These are phyloP conservation scores for Cyprinodon tularosa DNA, from an alignment of 2,113 vertebrate species.

Conservation along the genomic window DNA sequence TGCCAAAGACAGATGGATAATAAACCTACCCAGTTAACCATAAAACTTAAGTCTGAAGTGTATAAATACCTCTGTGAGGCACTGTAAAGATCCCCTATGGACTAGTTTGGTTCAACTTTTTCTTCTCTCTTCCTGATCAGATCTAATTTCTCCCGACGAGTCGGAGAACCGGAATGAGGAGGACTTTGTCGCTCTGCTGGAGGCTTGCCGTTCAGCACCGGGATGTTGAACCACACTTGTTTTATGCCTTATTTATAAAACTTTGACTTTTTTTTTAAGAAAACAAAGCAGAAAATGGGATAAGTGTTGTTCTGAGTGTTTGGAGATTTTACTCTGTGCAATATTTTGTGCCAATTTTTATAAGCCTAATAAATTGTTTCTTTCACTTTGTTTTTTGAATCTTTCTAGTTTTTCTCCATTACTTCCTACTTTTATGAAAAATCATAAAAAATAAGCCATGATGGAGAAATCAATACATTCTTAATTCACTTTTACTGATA, in stretches of 20 bases:
- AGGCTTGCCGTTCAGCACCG: not conserved
- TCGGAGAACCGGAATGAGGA: not conserved
- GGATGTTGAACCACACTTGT: not conserved
- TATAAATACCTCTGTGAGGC: not conserved
- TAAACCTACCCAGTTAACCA: not conserved
- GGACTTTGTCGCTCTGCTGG: not conserved
- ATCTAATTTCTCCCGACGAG: not conserved
- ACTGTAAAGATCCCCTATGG: too few species aligned
- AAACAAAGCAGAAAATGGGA: not conserved
- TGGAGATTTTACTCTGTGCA: not conserved
- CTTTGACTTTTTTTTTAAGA: not conserved
- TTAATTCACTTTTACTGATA: too few species aligned
- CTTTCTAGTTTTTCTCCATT: not conserved
- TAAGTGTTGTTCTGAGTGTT: not conserved
- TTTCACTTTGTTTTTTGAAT: not conserved
- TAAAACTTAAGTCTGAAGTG: not conserved
- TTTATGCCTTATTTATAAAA: not conserved
- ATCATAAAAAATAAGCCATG: too few species aligned
- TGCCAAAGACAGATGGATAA: too few species aligned
- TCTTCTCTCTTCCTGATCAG: not conserved
- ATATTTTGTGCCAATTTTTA: not conserved
- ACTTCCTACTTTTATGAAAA: not conserved
- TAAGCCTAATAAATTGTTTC: not conserved
- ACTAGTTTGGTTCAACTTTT: not conserved
- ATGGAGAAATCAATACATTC: too few species aligned